Evolutionary conservation across 2,113 vertebrate genomes (phyloP), one percentile per base, ranked within the genome.

Genomic region (Laticauda laticaudata): DNA sequence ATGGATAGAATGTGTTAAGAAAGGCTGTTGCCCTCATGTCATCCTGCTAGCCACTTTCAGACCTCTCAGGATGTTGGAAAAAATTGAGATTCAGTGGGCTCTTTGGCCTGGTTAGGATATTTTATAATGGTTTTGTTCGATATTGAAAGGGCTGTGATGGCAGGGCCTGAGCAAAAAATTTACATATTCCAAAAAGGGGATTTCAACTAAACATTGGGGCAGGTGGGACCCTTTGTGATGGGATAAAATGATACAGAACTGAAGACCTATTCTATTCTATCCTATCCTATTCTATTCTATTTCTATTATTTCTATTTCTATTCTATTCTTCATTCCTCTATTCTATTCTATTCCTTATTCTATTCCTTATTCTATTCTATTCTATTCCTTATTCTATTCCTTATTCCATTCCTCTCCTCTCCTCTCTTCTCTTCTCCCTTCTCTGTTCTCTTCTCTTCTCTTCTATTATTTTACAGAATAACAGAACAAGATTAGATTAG

Each of bases 401-500:
- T 54, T 54, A 54, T 54, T 55, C 3, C 2, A 18, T 14, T 54
- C 3, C 7, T 48, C 48, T 8, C 48, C 1, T 8, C 7, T 1
- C 6, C 1, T 8, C 1, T 1, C 1, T 1, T 48, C 7, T 8
- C 1, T 0, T 48, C 48, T 8, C 1, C 1, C 7, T 48, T 0
- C 5, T 48, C 45, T 48, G 0, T 7, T 48, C 6, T 48, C 5
- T 48, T 48, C 45, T 48, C 5, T 8, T 48, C 48, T 48, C 1
- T 48, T 48, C 48, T 7, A 48, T 48, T 48, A 8, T 48, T 8
- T 48, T 48, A 48, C 48, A 48, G 48, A 48, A 48, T 48, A 48
- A 48, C 7, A 7, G 48, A 48, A 48, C 48, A 48, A 48, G 7
- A 48, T 48, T 48, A 48, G 48, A 48, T 48, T 48, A 48, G 48